Base-by-base conservation (phyloP, 2,113 vertebrate species). In the Calonectris borealis region DNA sequence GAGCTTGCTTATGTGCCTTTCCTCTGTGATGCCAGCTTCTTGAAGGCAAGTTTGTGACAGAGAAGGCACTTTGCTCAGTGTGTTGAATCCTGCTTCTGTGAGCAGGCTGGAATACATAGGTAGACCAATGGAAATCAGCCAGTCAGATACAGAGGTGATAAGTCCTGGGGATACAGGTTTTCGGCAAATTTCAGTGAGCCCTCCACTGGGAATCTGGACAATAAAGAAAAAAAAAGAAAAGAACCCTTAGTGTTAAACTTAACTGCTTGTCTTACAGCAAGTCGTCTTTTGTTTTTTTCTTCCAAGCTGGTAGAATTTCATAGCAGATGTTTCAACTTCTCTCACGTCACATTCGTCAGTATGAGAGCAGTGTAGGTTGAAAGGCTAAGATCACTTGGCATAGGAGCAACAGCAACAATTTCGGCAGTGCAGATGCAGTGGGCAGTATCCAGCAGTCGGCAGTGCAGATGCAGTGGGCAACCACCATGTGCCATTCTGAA, bases 81-180 rank as follows among this genome's bases (percentile, higher is more conserved):
- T 98, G 97, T 98, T 98, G 86, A 98, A 97, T 34, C 99, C 99
- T 7, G 98, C 99, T 8, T 98, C 98, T 6, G 96, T 96, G 88
- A 99, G 98, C 48, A 98, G 70, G 11, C 97, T 58, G 93, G 98
- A 95, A 95, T 99, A 99, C 99, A 99, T 99, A 91, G 99, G 99
- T 81, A 99, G 98, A 54, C 99, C 99, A 61, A 99, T 99, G 93
- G 99, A 99, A 89, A 99, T 94, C 93, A 99, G 98, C 99, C 99
- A 99, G 85, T 99, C 99, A 2, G 98, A 98, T 86, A 99, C 94
- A 1, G 99, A 99, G 17, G 97, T 97, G 81, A 99, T 94, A 86
- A 98, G 98, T 75, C 98, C 98, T 1, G 98, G 98, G 57, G 99
- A 98, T 17, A 98, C 83, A 31, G 99, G 98, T 96, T 99, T 99